Evolutionary conservation across 2,113 vertebrate species (phyloP).

Genomic region (Columba livia): DNA sequence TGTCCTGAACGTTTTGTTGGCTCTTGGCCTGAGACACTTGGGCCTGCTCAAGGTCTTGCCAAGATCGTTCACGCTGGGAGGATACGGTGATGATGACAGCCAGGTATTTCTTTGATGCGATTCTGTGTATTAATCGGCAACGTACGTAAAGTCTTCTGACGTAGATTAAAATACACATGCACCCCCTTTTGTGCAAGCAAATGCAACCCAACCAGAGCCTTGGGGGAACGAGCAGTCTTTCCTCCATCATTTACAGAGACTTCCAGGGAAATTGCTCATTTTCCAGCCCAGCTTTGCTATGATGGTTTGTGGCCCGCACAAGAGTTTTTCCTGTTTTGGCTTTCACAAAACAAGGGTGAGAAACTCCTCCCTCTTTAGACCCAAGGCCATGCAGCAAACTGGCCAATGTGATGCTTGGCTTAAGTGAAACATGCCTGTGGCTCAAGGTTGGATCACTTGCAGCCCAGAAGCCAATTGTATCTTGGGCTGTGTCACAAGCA

Average conservation of each 20-base stretch:
- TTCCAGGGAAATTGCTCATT: neutral
- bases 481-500: no score
- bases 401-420: neutral
- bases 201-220: neutral
- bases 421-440: neutral
- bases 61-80: neutral
- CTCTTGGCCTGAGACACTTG: neutral
- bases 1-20: neutral
- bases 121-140: neutral
- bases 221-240: neutral
- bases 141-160: neutral
- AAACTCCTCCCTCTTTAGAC: neutral
- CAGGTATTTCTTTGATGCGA: constrained; percentile 51
- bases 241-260: neutral
- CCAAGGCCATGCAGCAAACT: accelerated
- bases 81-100: constrained; percentile 13
- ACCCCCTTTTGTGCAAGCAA: neutral
- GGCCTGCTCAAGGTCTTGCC: neutral
- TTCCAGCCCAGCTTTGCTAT: neutral
- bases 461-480: neutral
- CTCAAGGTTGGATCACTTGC: neutral
- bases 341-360: neutral
- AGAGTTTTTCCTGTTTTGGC: neutral
- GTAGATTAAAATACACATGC: accelerated
- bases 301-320: neutral